Evolutionary conservation across 2,113 vertebrate genomes (phyloP).

Genomic region (Sprattus sprattus): DNA sequence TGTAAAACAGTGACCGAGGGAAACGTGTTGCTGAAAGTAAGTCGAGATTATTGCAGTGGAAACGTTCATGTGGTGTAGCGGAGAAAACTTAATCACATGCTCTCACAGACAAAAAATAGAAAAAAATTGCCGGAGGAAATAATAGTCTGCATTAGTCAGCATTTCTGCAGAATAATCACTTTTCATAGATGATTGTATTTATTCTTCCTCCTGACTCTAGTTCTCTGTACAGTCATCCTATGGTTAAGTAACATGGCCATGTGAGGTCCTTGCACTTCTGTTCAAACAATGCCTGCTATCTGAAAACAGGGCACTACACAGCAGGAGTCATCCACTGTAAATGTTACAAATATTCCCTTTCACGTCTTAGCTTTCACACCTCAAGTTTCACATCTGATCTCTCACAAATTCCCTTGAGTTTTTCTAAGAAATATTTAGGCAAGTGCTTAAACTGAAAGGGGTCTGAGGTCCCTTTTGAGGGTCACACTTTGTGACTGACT

Average conservation of each 20-base stretch:
- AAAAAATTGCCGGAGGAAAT: conserved; percentile 24
- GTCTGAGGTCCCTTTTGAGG: background rate
- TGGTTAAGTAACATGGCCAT: background rate
- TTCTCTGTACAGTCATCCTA: background rate
- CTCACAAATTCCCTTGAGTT: background rate
- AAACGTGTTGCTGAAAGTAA: conserved; percentile 11
- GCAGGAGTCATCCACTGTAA: background rate
- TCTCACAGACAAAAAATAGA: background rate
- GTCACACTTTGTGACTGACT: background rate
- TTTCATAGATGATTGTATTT: background rate
- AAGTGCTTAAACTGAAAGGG: background rate
- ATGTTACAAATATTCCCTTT: background rate
- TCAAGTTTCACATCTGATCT: too few relatives aligned
- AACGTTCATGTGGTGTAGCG: background rate
- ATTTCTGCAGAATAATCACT: background rate
- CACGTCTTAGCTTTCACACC: background rate
- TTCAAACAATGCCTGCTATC: background rate
- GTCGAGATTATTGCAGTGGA: background rate
- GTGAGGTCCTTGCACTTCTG: background rate
- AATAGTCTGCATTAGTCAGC: background rate
- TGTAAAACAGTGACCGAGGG: conserved; percentile 13
- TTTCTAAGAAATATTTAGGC: background rate
- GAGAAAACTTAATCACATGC: conserved; percentile 26
- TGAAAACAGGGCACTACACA: background rate
- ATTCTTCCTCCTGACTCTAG: background rate